A percentile compares a stretch with the other conserved stretches of the same genome.
These are phyloP conservation scores for Andricus quercusramuli DNA, from an alignment of 2,888 invertebrate species.

Conservation along the genomic window DNA sequence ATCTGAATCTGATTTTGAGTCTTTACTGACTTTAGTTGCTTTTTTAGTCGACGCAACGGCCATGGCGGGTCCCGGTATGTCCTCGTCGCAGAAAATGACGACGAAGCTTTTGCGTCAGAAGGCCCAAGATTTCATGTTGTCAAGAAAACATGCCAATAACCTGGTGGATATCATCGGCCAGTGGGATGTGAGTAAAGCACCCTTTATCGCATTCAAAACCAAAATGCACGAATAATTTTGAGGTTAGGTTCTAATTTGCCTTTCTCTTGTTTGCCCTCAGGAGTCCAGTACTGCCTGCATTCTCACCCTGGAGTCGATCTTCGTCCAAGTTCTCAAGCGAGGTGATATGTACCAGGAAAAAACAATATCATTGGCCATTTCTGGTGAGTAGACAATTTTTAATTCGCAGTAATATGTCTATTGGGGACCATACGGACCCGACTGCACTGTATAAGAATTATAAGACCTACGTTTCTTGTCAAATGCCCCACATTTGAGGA, in stretches of 20 bases:
- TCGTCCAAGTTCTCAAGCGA: constrained; percentile 84
- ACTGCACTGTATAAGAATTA: not conserved
- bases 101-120: constrained; percentile 84
- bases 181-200: constrained; percentile 82
- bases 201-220: not conserved
- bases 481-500: not conserved
- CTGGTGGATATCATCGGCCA: constrained; percentile 85
- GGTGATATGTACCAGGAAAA: constrained; percentile 83
- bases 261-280: constrained; percentile 55
- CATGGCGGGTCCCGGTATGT: constrained; percentile 70
- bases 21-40: no score
- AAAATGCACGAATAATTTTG: constrained; percentile 40
- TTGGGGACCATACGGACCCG: constrained; percentile 4
- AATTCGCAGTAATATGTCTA: not conserved
- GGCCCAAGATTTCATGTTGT: constrained; percentile 86
- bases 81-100: constrained; percentile 80
- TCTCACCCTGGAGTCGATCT: constrained; percentile 86
- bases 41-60: no score
- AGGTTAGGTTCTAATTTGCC: constrained; percentile 60
- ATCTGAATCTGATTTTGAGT: no score
- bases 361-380: constrained; percentile 70
- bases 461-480: not conserved
- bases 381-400: constrained; percentile 63
- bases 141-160: constrained; percentile 83
- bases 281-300: constrained; percentile 80